Conservation (phyloP, 2,888 invertebrate genomes). For the Agrotis ipsilon region DNA sequence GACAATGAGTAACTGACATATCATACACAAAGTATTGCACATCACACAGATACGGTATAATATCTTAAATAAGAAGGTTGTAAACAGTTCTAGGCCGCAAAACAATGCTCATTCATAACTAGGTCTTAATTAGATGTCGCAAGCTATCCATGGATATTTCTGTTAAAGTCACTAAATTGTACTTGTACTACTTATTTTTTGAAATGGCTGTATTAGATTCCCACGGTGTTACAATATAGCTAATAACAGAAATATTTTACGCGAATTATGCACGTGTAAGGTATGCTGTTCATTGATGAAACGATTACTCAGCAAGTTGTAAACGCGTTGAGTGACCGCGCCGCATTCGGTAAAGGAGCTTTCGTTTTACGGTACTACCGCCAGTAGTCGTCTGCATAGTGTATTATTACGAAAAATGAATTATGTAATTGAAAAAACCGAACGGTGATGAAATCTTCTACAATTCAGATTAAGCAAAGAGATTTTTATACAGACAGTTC, state of each 20-base stretch:
- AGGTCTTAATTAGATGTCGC: slow-evolving; percentile 65
- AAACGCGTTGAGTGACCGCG: slow-evolving; percentile 32
- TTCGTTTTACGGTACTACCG: slow-evolving; percentile 50
- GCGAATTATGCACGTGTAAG: slow-evolving; percentile 37
- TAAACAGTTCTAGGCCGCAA: slow-evolving; percentile 66
- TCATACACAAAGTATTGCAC: slow-evolving; percentile 67
- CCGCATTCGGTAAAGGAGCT: slow-evolving; percentile 49
- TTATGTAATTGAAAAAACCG: slow-evolving; percentile 58
- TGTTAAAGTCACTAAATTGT: slow-evolving; percentile 42
- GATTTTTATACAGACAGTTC: slow-evolving; percentile 38
- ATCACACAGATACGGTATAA: slow-evolving; percentile 53
- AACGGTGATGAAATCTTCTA: slow-evolving; percentile 41
- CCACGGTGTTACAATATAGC: slow-evolving; percentile 56
- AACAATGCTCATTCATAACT: slow-evolving; percentile 71
- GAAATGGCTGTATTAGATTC: slow-evolving; percentile 50
- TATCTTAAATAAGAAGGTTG: slow-evolving; percentile 46
- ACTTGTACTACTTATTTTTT: slow-evolving; percentile 53
- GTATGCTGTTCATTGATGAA: slow-evolving; percentile 58
- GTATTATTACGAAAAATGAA: slow-evolving; percentile 50
- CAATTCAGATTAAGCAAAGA: slow-evolving; percentile 22
- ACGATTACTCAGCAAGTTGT: slow-evolving; percentile 56
- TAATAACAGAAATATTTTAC: slow-evolving; percentile 44
- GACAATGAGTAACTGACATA: slow-evolving; percentile 68
- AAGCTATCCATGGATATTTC: slow-evolving; percentile 54
- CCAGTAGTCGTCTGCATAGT: slow-evolving; percentile 41